These are phyloP conservation scores for Meles meles DNA, from an alignment of 2,113 vertebrate species.

Conservation along the genomic window DNA sequence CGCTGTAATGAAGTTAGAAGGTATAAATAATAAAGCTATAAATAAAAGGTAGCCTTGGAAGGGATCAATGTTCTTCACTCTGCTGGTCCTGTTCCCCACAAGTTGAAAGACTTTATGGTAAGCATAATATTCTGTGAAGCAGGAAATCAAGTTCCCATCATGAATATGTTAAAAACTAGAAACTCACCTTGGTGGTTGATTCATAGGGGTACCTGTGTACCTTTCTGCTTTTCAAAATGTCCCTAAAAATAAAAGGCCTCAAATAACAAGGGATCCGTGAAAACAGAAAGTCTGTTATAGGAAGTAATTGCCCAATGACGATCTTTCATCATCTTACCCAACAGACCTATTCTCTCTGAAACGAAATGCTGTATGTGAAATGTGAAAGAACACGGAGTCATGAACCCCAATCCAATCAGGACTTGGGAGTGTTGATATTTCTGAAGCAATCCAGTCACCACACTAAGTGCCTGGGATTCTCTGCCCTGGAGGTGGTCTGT, in stretches of 20 bases:
- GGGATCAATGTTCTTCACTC: background rate
- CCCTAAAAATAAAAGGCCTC: slow-evolving; percentile 9
- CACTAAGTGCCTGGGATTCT: background rate
- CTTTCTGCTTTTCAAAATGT: background rate
- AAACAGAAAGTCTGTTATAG: background rate
- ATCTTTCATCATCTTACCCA: background rate
- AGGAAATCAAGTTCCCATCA: background rate
- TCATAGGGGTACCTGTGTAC: background rate
- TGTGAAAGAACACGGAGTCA: background rate
- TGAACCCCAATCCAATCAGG: background rate
- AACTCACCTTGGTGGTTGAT: background rate
- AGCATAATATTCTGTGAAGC: background rate
- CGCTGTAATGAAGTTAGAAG: background rate
- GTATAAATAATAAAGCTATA: background rate
- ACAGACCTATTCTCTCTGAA: slow-evolving; percentile 17
- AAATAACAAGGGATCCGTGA: background rate
- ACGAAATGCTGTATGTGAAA: background rate
- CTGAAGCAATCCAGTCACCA: background rate
- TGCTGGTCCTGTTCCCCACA: background rate
- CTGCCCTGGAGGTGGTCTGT: background rate
- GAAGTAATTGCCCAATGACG: background rate
- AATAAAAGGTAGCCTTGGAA: background rate
- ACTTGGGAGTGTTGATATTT: background rate
- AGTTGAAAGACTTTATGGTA: background rate
- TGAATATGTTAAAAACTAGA: background rate